phyloP scores from a whole-genome alignment of 2,888 invertebrate genomes.

The Gymnocheta viridis region DNA sequence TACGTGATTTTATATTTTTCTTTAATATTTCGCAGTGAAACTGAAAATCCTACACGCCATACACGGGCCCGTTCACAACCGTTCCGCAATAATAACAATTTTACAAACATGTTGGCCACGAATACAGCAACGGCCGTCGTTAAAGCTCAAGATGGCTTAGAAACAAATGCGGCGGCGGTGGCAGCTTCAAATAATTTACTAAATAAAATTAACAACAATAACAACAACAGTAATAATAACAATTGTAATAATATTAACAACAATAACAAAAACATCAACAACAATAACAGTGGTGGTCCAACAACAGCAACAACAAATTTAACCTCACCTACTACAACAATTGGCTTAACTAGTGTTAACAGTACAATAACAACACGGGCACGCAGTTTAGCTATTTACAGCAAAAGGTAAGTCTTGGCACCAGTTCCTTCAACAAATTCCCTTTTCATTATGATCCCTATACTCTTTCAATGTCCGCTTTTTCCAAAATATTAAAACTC shows the following conservation, averaged over 20 bases:
- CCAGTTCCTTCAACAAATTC: background rate
- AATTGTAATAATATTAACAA: slow-evolving; percentile 71
- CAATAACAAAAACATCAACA: slow-evolving; percentile 74
- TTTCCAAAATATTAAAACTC: background rate
- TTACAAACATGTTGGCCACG: slow-evolving; percentile 73
- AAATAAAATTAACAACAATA: slow-evolving; percentile 61
- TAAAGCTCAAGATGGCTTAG: slow-evolving; percentile 51
- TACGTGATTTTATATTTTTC: background rate
- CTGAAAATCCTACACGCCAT: slow-evolving; percentile 79
- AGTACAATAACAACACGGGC: slow-evolving; percentile 76
- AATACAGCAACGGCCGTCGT: slow-evolving; percentile 27
- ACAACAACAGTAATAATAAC: slow-evolving; percentile 58
- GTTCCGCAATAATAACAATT: slow-evolving; percentile 80
- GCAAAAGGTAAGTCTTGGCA: slow-evolving; percentile 80
- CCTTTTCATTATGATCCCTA: background rate
- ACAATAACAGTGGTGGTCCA: slow-evolving; percentile 68
- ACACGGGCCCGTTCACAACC: slow-evolving; percentile 82
- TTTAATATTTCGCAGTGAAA: slow-evolving; percentile 59
- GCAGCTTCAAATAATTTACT: slow-evolving; percentile 70
- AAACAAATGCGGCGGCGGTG: slow-evolving; percentile 58
- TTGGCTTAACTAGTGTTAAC: slow-evolving; percentile 55
- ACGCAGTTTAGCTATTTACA: slow-evolving; percentile 81
- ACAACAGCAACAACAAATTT: slow-evolving; percentile 66
- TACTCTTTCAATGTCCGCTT: background rate
- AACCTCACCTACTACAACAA: slow-evolving; percentile 71